A percentile compares a stretch with the other conserved stretches of the same genome.
phyloP scores from a whole-genome alignment of 2,888 invertebrate species.

The Mactromeris polynyma region DNA sequence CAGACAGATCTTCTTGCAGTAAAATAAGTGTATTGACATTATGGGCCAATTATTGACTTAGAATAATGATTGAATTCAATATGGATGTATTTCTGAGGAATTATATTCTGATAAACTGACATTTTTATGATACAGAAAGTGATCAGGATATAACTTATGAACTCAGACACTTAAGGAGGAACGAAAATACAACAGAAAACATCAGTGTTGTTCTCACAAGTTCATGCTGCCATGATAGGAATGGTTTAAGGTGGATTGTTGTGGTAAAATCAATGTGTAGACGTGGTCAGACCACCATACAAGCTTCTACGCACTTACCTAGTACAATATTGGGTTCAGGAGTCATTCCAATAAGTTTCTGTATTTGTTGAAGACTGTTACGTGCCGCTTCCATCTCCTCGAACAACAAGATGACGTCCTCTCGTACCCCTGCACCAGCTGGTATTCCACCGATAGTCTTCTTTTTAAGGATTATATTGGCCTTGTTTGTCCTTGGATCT shows the following conservation, averaged over 20 bases:
- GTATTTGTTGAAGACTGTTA: constrained; percentile 81
- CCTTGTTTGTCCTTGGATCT: constrained; percentile 78
- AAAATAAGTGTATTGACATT: no score
- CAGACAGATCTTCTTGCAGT: no score
- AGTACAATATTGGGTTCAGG: constrained; percentile 77
- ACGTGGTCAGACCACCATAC: neutral
- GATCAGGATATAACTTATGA: neutral
- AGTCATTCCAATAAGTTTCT: constrained; percentile 79
- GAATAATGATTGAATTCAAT: no score
- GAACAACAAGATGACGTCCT: constrained; percentile 86
- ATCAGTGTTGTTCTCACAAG: neutral
- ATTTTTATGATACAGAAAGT: neutral
- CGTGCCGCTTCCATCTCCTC: constrained; percentile 87
- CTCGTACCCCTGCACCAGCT: constrained; percentile 86
- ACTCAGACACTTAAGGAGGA: neutral
- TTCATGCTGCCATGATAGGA: neutral
- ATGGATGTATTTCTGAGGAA: no score
- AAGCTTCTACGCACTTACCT: constrained; percentile 54
- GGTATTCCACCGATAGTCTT: constrained; percentile 86
- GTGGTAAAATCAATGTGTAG: neutral
- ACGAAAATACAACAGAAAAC: neutral
- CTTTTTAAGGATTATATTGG: constrained; percentile 84
- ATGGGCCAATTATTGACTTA: no score
- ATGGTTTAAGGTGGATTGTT: neutral
- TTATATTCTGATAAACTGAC: neutral